A percentile compares a stretch with the other conserved stretches of the same genome.
These are phyloP conservation scores for Xyrauchen texanus DNA, from an alignment of 2,113 vertebrate genomes.

Conservation along the genomic window DNA sequence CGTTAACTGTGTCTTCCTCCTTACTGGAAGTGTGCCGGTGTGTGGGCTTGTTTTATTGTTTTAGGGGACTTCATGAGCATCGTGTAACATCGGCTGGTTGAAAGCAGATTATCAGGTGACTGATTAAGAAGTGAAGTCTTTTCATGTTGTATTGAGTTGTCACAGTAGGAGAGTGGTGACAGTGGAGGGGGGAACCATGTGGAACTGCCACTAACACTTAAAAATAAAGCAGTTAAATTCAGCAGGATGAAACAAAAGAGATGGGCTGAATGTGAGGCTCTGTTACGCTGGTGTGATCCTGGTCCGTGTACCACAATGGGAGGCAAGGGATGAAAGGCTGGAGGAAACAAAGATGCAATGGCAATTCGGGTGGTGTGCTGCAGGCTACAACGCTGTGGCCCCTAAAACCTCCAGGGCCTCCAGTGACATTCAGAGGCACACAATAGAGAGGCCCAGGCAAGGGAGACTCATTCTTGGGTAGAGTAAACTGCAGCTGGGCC, in stretches of 20 bases:
- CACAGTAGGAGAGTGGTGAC: constrained; percentile 3
- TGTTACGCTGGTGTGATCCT: constrained; percentile 32
- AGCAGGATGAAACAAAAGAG: constrained; percentile 41
- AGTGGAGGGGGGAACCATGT: neutral
- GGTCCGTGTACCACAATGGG: constrained; percentile 14
- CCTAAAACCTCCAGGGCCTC: constrained; percentile 40
- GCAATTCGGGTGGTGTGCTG: constrained; percentile 3
- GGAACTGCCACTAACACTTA: constrained; percentile 28
- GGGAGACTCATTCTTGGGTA: constrained; percentile 11
- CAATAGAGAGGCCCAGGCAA: constrained; percentile 19
- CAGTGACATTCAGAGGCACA: constrained; percentile 19
- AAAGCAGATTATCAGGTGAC: constrained; percentile 42
- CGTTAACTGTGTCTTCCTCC: no score
- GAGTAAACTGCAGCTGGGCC: constrained; percentile 27
- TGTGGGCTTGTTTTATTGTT: neutral
- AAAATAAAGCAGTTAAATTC: constrained; percentile 31
- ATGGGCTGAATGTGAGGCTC: constrained; percentile 32
- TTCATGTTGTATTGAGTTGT: constrained; percentile 21
- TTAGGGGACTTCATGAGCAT: neutral
- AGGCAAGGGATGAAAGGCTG: constrained; percentile 24
- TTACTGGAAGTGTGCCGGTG: neutral
- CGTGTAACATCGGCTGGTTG: constrained; percentile 7
- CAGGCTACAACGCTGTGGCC: neutral
- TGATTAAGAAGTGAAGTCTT: constrained; percentile 20
- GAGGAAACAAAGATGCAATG: constrained; percentile 34